These are phyloP conservation scores for Oreotrochilus melanogaster DNA, from an alignment of 2,113 vertebrate genomes.

Conservation along the genomic window DNA sequence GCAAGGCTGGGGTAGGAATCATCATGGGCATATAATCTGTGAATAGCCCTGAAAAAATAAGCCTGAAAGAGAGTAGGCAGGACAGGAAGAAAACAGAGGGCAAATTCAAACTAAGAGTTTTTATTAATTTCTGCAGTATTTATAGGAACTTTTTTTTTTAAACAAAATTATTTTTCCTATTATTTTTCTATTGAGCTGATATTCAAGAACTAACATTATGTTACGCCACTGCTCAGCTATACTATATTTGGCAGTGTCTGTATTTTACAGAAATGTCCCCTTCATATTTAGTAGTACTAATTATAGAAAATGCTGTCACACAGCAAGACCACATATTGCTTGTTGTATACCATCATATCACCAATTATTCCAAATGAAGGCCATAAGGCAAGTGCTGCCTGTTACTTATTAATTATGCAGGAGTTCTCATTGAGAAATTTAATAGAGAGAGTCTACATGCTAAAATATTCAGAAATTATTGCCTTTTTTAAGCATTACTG, in stretches of 20 bases:
- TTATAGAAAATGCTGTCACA: slow-evolving; percentile 73
- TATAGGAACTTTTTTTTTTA: not conserved
- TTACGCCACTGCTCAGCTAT: slow-evolving; percentile 56
- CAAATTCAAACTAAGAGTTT: not conserved
- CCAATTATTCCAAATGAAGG: not conserved
- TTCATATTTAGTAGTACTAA: slow-evolving; percentile 67
- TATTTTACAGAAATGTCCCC: slow-evolving; percentile 73
- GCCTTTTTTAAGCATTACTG: not conserved
- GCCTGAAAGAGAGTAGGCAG: not conserved
- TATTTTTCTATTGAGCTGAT: slow-evolving; percentile 10
- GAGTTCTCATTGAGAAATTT: not conserved
- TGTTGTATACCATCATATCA: not conserved
- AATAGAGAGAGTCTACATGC: not conserved
- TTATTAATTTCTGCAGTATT: not conserved
- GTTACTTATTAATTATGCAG: not conserved
- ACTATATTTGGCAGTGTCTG: slow-evolving; percentile 75
- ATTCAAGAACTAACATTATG: slow-evolving; percentile 44
- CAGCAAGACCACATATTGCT: slow-evolving; percentile 44
- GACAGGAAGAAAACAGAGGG: not conserved
- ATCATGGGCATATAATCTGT: not conserved
- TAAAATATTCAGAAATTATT: not conserved
- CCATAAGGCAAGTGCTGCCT: not conserved
- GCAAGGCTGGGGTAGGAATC: not conserved
- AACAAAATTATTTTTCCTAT: not conserved
- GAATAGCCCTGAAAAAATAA: not conserved